Evolutionary conservation across 2,888 invertebrate species (phyloP), one percentile per base, ranked within the genome.

Genomic region (Deroplatys truncata): DNA sequence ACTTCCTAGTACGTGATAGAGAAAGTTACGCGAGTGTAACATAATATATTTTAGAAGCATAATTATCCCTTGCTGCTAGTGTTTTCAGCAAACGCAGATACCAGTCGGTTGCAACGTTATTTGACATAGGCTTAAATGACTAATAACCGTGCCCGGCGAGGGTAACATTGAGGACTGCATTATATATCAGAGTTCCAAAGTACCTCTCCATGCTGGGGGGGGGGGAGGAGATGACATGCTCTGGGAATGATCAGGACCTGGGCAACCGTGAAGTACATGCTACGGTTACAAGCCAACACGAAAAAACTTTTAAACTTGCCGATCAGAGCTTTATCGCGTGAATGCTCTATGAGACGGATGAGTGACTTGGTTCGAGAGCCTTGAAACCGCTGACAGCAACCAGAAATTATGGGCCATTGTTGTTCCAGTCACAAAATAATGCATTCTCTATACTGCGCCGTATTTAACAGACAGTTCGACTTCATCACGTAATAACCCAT

Each of bases 291-390:
- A 85, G 28, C n/a, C 20, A 29, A 87, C 86, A 87, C 82, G 86
- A 87, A 87, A 87, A 87, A 82, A 87, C 86, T 87, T 87, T 87
- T 82, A 87, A 82, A 82, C 82, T 87, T 87, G 86, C 28, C 86
- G 29, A 82, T 87, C 86, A 82, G n/a, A 87, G 82, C 31, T 20
- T 87, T 87, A 82, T 87, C 49, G 31, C 82, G 72, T 82, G 86
- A 86, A 87, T 82, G 31, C 20, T 16, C 56, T 20, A 72, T 72
- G 56, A 72, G 56, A 72, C 7, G 56, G 56, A 72, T 72, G 56
- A 72, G 56, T 72, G 56, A 72, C 56, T 72, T 72, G 56, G 20
- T 25, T 72, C 20, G 20, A 16, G 16, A 4, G 56, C 15, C 56
- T 56, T 56, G 56, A 72, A 72, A 72, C 56, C 56, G 56, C 56